Evolutionary conservation across 2,888 invertebrate genomes (phyloP).

Genomic region (Philhelius pedissequus): DNA sequence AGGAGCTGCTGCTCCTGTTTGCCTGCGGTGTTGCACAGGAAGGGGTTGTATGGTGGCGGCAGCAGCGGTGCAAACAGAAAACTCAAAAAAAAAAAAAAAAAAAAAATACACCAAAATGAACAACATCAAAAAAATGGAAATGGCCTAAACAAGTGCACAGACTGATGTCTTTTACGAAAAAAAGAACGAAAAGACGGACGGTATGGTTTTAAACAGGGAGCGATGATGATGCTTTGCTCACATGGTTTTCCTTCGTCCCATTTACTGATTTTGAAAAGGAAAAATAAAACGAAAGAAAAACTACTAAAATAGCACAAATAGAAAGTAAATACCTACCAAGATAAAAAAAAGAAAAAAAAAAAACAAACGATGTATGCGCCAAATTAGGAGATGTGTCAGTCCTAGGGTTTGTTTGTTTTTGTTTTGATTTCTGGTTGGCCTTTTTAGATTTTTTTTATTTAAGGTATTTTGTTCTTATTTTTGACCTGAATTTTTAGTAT

Average conservation of each 20-base stretch:
- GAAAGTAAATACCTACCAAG: constrained; percentile 28
- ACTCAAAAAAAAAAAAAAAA: constrained; percentile 22
- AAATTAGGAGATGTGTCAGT: constrained; percentile 62
- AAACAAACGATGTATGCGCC: constrained; percentile 39
- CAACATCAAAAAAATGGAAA: constrained; percentile 59
- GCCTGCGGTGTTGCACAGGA: constrained; percentile 26
- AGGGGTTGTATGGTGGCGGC: not conserved
- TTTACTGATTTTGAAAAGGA: not conserved
- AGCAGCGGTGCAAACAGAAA: not conserved
- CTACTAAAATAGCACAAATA: not conserved
- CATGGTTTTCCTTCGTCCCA: constrained; percentile 24
- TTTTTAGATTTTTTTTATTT: constrained; percentile 16
- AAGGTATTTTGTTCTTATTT: not conserved
- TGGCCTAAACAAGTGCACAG: constrained; percentile 57
- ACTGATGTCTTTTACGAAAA: constrained; percentile 39
- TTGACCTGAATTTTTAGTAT: constrained; percentile 47
- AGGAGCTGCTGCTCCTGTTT: constrained; percentile 2
- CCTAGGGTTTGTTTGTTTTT: not conserved
- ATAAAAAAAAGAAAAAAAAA: not conserved
- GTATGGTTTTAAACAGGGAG: not conserved
- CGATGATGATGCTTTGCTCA: constrained; percentile 21
- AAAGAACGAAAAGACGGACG: not conserved
- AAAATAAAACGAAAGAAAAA: not conserved
- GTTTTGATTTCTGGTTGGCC: not conserved
- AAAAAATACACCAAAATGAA: constrained; percentile 48